phyloP scores from a whole-genome alignment of 2,888 invertebrate species.

The Callyntrura sp. region DNA sequence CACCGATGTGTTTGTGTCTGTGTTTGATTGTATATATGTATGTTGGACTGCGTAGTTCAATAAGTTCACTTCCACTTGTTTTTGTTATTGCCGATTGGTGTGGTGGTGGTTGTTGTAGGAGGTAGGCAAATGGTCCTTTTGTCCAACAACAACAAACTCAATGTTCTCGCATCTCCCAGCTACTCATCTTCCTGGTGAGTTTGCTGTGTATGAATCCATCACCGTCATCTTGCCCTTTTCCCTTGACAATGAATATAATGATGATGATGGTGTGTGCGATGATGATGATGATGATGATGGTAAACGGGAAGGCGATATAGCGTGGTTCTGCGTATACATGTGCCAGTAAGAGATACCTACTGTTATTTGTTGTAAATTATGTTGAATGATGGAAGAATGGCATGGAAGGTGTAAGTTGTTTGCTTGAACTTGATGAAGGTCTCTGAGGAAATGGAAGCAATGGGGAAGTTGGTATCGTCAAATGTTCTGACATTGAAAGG shows the following conservation, averaged over 20 bases:
- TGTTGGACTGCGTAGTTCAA: neutral
- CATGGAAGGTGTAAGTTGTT: slow-evolving; percentile 29
- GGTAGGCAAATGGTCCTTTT: neutral
- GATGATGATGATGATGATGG: too few species aligned
- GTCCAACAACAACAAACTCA: neutral
- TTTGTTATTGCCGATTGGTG: slow-evolving; percentile 20
- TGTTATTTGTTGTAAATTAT: neutral
- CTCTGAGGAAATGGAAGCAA: neutral
- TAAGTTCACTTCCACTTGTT: slow-evolving; percentile 35
- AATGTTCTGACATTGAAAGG: slow-evolving; percentile 17
- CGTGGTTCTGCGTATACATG: neutral
- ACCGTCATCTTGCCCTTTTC: slow-evolving; percentile 7
- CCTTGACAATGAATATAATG: slow-evolving; percentile 43
- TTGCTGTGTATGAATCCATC: neutral
- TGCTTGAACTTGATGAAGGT: slow-evolving; percentile 58
- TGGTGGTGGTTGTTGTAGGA: neutral
- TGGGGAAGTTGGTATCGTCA: neutral
- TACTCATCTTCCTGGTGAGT: slow-evolving; percentile 8
- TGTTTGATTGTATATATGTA: neutral
- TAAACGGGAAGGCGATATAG: neutral
- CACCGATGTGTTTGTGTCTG: neutral
- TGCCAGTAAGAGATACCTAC: neutral
- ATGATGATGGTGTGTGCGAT: neutral
- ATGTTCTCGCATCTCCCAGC: neutral
- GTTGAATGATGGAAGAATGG: neutral